Base-by-base conservation (phyloP, 2,888 invertebrate genomes). In the Cartodere bifasciata region DNA sequence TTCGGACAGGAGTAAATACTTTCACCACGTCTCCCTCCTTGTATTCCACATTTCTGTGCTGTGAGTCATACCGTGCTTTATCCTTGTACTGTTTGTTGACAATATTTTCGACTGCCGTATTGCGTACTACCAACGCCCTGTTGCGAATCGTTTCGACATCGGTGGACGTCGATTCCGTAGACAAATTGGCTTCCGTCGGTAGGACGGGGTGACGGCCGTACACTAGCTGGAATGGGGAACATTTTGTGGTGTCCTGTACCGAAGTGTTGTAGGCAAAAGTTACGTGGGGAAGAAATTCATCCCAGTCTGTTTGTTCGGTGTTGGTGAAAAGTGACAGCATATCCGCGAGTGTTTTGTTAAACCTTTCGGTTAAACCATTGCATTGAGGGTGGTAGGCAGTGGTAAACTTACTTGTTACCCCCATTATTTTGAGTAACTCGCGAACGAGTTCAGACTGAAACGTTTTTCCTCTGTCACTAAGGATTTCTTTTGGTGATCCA, bases 201-300 rank as follows among this genome's bases (percentile, higher is more conserved):
- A 41, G 27, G 1, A 36, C 29, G 1, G 43, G 31, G 20, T 45
- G 30, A 12, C 45, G 24, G 4, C 38, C 45, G 23, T 44, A 46
- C 6, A 46, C 36, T 21, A 43, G 20, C n/a, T 33, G 15, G 23
- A 38, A 42, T 0, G 44, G 39, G 3, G 39, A 35, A 2, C 31
- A 23, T 29, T 38, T 14, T 6, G 39, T 43, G 3, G 45, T 44
- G 3, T 42, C 44, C 31, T 48, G 47, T 22, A 13, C 6, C 0
- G 38, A 12, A 2, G 43, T 40, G 26, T 46, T 47, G 28, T 47
- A 47, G 2, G 43, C 45, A 20, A 43, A 47, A 2, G 39, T 39
- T 0, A 42, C 37, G 23, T 42, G 40, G 4, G 31, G 36, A 11
- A 39, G 6, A 13, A 30, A 35, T 17, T 29, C 11, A 16, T 34